Percentiles rank a stretch among this genome's conserved stretches.
Evolutionary conservation across 2,113 vertebrate genomes (phyloP).

Genomic region (Pseudorasbora parva): DNA sequence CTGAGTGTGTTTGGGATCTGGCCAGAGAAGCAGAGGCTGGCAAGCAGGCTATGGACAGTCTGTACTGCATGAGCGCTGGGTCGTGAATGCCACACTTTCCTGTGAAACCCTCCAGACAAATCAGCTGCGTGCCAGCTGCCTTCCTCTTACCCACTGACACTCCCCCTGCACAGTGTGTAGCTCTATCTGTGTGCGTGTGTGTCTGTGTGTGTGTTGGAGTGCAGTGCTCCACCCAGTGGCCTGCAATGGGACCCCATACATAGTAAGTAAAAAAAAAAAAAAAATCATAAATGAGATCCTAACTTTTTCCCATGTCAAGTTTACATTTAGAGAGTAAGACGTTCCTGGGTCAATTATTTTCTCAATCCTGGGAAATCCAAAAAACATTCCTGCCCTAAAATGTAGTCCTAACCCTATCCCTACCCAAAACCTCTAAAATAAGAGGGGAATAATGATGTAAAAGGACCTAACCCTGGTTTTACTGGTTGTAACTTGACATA

Average conservation of each 20-base stretch:
- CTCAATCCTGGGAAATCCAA: too few species aligned
- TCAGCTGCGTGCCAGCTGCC: constrained; percentile 59
- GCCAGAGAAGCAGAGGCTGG: constrained; percentile 61
- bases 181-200: too few species aligned
- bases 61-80: constrained; percentile 65
- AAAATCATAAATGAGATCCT: background rate
- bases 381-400: too few species aligned
- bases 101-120: constrained; percentile 72
- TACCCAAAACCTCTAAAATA: too few species aligned
- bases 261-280: background rate
- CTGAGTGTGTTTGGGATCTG: constrained; percentile 55
- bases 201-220: background rate
- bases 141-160: constrained; percentile 62
- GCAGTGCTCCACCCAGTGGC: constrained; percentile 55
- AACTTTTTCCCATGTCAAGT: background rate
- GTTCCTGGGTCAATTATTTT: too few species aligned
- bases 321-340: background rate
- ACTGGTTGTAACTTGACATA: too few species aligned
- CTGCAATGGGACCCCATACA: constrained; percentile 22
- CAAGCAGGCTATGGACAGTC: constrained; percentile 59
- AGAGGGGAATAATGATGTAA: too few species aligned
- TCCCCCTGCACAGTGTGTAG: constrained; percentile 42
- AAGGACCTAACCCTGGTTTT: too few species aligned
- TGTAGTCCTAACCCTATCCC: too few species aligned
- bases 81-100: constrained; percentile 72